Base-by-base conservation (phyloP, 2,113 vertebrate species). In the Passer domesticus region DNA sequence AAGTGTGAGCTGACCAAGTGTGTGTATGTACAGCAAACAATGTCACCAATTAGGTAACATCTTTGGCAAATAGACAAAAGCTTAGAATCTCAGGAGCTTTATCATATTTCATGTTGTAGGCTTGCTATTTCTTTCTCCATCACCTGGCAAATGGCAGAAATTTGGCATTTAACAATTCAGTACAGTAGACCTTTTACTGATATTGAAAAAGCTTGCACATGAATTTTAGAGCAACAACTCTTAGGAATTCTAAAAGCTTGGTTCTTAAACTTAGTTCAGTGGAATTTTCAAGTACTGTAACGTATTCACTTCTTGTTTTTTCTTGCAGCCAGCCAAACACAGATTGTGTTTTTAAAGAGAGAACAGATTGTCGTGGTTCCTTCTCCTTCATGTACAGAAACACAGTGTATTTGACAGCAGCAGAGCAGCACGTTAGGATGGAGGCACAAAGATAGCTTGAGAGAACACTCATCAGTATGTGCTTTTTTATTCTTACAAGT, bases 331-430 rank as follows among this genome's bases (percentile, higher is more conserved):
- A 95, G 92, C 92, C 82, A 96, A 97, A 97, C 86, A 93, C 97
- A 98, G 97, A 96, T 97, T 98, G 97, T 98, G 97, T 97, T 97
- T 98, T 96, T 97, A 69, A 93, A 89, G 94, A 90, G 95, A 75
- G 95, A 97, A 92, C 97, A 98, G 97, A 95, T 96, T 93, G 91
- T 95, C 90, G 7, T 96, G 59, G 80, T 95, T 96, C 89, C 73
- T 94, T 92, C 84, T 94, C 63, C 27, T 41, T 78, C 58, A 94
- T 82, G 95, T 96, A 94, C 86, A 96, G 97, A 97, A 97, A 95
- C 95, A 96, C 50, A 81, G 70, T 70, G 2, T 67, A 50, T 85
- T 67, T 95, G 89, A 91, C 89, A 94, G 95, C 83, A 94, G 82
- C 69, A 84, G 81, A 94, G 59, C n/a, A 82, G 83, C 58, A 62